Evolutionary conservation across 2,888 invertebrate species (phyloP).

Genomic region (Taenaris catops): DNA sequence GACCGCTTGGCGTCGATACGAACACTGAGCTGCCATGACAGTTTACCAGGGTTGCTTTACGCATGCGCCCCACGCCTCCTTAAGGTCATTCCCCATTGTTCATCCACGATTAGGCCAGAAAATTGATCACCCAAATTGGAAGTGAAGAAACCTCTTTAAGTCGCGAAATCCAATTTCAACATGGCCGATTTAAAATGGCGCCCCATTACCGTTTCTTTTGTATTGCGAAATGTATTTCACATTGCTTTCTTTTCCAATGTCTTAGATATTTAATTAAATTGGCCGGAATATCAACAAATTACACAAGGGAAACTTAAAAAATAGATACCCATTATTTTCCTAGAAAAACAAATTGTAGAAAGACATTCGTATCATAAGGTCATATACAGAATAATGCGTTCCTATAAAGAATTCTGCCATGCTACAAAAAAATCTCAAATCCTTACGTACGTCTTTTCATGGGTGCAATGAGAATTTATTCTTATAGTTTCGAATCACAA

Average conservation of each 20-base stretch:
- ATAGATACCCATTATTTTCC: constrained; percentile 1
- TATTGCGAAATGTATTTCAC: constrained; percentile 5
- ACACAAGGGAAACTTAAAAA: background rate
- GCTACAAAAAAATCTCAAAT: no score
- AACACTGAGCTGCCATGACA: constrained; percentile 71
- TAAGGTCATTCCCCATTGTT: constrained; percentile 66
- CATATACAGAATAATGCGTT: no score
- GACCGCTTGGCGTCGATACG: constrained; percentile 59
- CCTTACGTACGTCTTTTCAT: no score
- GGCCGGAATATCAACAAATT: background rate
- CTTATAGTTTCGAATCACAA: no score
- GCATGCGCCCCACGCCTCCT: constrained; percentile 55
- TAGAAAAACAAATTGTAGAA: no score
- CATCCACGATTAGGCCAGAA: constrained; percentile 41
- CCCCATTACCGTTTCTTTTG: constrained; percentile 11
- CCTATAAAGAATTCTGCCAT: no score
- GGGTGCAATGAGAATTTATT: no score
- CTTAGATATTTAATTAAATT: background rate
- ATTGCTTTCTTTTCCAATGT: constrained; percentile 2
- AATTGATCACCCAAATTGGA: constrained; percentile 39
- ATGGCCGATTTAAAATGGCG: constrained; percentile 27
- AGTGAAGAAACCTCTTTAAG: constrained; percentile 44
- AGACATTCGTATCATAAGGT: no score
- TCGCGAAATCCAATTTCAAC: constrained; percentile 29
- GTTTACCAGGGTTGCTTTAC: constrained; percentile 50